Percentiles rank a stretch among this genome's conserved stretches.
These are phyloP conservation scores for Aegotheles bennettii DNA, from an alignment of 2,113 vertebrate species.

Conservation along the genomic window DNA sequence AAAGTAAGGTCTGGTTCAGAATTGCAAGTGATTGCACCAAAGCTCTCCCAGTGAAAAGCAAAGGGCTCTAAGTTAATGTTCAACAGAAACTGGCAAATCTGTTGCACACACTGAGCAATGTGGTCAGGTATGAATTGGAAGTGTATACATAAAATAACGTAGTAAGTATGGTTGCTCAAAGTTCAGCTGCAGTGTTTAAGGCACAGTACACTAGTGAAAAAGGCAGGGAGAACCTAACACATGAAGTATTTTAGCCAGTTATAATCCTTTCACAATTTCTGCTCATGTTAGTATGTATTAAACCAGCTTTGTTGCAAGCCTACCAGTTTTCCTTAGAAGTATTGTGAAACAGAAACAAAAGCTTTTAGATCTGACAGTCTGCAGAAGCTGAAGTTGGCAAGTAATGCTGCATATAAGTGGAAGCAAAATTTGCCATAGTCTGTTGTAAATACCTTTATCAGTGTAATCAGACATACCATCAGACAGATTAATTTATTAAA, in stretches of 20 bases:
- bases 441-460: background rate
- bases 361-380: background rate
- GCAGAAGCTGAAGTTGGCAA: background rate
- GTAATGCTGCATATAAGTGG: background rate
- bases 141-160: background rate
- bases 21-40: constrained; percentile 9
- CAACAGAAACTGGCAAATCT: constrained; percentile 16
- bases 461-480: background rate
- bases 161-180: background rate
- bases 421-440: background rate
- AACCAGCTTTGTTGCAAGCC: background rate
- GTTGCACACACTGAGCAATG: background rate
- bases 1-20: constrained; percentile 2
- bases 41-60: background rate
- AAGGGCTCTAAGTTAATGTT: constrained; percentile 42
- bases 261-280: background rate
- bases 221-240: background rate
- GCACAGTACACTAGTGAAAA: background rate
- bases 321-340: background rate
- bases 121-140: constrained; percentile 1
- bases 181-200: background rate
- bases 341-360: background rate
- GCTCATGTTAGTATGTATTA: background rate
- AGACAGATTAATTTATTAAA: background rate
- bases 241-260: background rate